Evolutionary conservation across 2,888 invertebrate species (phyloP).

Genomic region (Anorthoa munda): DNA sequence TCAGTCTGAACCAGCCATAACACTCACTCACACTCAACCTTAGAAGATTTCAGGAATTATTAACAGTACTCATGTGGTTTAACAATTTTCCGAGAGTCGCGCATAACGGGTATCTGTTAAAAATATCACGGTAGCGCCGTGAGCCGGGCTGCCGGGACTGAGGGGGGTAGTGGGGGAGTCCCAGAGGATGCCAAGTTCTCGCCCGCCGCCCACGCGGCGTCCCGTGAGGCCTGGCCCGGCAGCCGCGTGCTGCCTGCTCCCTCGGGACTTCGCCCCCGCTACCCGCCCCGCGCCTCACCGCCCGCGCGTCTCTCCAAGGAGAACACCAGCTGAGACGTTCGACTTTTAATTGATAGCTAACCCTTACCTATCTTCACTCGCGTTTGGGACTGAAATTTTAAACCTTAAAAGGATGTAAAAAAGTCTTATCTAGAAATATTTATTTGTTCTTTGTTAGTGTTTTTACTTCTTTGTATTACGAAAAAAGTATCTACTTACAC

Average conservation of each 20-base stretch:
- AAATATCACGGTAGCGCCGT: slow-evolving; percentile 85
- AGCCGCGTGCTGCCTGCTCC: slow-evolving; percentile 87
- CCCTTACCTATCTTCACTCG: slow-evolving; percentile 55
- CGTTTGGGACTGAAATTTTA: slow-evolving; percentile 24
- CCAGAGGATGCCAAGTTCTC: slow-evolving; percentile 87
- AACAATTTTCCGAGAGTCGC: slow-evolving; percentile 71
- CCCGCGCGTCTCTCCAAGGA: slow-evolving; percentile 79
- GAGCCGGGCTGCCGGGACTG: slow-evolving; percentile 70
- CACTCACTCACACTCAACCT: slow-evolving; percentile 29
- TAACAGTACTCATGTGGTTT: slow-evolving; percentile 56
- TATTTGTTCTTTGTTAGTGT: too few relatives aligned
- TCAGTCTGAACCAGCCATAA: slow-evolving; percentile 30
- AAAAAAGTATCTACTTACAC: too few relatives aligned
- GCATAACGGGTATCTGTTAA: slow-evolving; percentile 80
- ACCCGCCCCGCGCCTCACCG: slow-evolving; percentile 67
- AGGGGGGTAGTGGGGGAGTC: slow-evolving; percentile 81
- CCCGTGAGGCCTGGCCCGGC: slow-evolving; percentile 87
- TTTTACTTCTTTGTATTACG: too few relatives aligned
- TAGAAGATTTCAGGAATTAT: slow-evolving; percentile 43
- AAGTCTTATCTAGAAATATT: background rate
- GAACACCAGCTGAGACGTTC: slow-evolving; percentile 86
- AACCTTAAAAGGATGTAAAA: slow-evolving; percentile 24
- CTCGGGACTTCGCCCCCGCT: slow-evolving; percentile 78
- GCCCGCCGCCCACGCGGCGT: slow-evolving; percentile 87
- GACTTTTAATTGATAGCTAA: slow-evolving; percentile 86